A percentile compares a stretch with the other conserved stretches of the same genome.
Conservation (phyloP, 2,113 vertebrate genomes). For the Candoia aspera region DNA sequence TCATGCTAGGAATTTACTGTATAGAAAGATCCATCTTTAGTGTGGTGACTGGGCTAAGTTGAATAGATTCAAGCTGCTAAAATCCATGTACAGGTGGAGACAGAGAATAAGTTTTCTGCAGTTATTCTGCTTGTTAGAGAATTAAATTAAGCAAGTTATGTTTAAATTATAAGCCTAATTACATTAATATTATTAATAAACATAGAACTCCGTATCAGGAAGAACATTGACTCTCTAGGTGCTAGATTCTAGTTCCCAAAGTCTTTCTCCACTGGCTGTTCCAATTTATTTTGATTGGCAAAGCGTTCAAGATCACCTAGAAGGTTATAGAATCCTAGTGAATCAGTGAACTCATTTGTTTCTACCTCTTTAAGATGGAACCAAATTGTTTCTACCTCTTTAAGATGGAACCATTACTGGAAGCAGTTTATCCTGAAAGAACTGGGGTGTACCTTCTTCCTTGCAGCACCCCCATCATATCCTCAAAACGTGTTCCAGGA, state of each 20-base stretch:
- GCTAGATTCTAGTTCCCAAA: neutral
- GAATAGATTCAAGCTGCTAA: neutral
- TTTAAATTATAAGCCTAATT: neutral
- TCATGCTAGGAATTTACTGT: neutral
- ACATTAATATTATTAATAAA: neutral
- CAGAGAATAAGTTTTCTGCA: neutral
- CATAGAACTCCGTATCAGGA: neutral
- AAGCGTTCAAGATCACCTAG: neutral
- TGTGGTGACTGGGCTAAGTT: neutral
- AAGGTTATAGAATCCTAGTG: neutral
- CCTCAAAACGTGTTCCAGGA: neutral
- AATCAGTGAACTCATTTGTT: neutral
- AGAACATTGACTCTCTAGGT: neutral
- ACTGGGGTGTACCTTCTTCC: neutral
- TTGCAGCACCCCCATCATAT: neutral
- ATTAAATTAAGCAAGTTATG: neutral
- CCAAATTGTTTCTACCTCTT: neutral
- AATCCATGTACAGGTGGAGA: neutral
- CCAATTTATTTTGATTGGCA: neutral
- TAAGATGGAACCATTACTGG: neutral
- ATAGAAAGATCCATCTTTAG: neutral
- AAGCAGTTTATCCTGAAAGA: neutral
- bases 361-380: neutral
- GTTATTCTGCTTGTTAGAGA: constrained; percentile 8
- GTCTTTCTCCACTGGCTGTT: neutral